Evolutionary conservation across 1,140 invertebrate genomes (phyloP).

Genomic region (Chlorops oryzae): DNA sequence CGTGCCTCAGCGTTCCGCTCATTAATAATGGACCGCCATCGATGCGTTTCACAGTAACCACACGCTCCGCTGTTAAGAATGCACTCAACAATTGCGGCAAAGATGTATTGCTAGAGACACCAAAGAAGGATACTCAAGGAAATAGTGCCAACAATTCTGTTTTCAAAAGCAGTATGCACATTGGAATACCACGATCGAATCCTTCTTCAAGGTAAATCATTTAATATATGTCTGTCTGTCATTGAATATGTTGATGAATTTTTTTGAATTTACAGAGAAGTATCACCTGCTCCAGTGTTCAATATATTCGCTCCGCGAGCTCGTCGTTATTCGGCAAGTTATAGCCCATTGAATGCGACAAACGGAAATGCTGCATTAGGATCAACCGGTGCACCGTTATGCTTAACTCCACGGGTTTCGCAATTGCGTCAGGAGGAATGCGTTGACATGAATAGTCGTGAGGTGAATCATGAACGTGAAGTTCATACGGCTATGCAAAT

Average conservation of each 20-base stretch:
- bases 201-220: slow-evolving; percentile 18
- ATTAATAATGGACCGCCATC: slow-evolving; percentile 54
- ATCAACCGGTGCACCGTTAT: slow-evolving; percentile 53
- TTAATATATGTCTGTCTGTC: slow-evolving; percentile 11
- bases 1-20: slow-evolving; percentile 79
- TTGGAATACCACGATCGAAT: slow-evolving; percentile 30
- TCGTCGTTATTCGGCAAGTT: slow-evolving; percentile 77
- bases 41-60: slow-evolving; percentile 49
- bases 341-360: slow-evolving; percentile 54
- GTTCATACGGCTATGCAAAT: slow-evolving; percentile 82
- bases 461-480: slow-evolving; percentile 84
- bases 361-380: slow-evolving; percentile 13
- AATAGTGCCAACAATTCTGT: neutral
- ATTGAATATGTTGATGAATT: neutral
- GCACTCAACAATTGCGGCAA: slow-evolving; percentile 16
- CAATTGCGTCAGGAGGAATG: slow-evolving; percentile 84
- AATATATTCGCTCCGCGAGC: slow-evolving; percentile 60
- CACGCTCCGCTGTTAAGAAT: slow-evolving; percentile 32
- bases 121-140: slow-evolving; percentile 1
- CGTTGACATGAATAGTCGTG: slow-evolving; percentile 70
- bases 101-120: neutral
- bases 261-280: slow-evolving; percentile 27
- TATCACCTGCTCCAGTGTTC: slow-evolving; percentile 49
- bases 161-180: slow-evolving; percentile 2
- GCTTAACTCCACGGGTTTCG: slow-evolving; percentile 73